Conservation (phyloP, 2,113 vertebrate genomes). For the Marmota monax region DNA sequence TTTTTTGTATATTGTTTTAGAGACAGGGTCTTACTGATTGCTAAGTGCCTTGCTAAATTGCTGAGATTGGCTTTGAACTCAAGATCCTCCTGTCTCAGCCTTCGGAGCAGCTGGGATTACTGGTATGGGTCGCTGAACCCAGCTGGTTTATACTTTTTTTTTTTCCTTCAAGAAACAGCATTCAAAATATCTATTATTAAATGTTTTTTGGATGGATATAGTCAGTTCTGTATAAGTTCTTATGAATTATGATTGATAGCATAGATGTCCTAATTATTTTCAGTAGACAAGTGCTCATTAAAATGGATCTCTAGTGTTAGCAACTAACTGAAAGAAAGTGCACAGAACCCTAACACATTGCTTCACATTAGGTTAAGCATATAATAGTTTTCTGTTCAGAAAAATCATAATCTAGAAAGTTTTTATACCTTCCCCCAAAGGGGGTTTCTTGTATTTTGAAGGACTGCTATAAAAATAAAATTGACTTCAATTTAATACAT, state of each 20-base stretch:
- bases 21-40: too few species aligned
- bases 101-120: too few species aligned
- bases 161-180: constrained; percentile 15
- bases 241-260: constrained; percentile 58
- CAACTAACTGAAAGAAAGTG: constrained; percentile 35
- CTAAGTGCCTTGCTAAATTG: too few species aligned
- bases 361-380: background rate
- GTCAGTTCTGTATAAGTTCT: background rate
- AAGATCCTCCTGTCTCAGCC: too few species aligned
- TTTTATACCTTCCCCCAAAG: constrained; percentile 23
- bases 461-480: constrained; percentile 47
- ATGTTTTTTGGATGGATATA: constrained; percentile 34
- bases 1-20: too few species aligned
- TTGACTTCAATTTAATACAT: constrained; percentile 30
- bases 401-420: constrained; percentile 56
- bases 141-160: background rate
- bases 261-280: constrained; percentile 59
- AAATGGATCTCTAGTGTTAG: constrained; percentile 47
- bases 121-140: accelerated
- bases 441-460: constrained; percentile 25
- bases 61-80: too few species aligned
- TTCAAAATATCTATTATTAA: constrained; percentile 63
- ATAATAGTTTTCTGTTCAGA: constrained; percentile 53
- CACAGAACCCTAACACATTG: constrained; percentile 1
- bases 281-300: constrained; percentile 58